phyloP scores from a whole-genome alignment of 2,888 invertebrate species.

The Agrochola lychnidis region DNA sequence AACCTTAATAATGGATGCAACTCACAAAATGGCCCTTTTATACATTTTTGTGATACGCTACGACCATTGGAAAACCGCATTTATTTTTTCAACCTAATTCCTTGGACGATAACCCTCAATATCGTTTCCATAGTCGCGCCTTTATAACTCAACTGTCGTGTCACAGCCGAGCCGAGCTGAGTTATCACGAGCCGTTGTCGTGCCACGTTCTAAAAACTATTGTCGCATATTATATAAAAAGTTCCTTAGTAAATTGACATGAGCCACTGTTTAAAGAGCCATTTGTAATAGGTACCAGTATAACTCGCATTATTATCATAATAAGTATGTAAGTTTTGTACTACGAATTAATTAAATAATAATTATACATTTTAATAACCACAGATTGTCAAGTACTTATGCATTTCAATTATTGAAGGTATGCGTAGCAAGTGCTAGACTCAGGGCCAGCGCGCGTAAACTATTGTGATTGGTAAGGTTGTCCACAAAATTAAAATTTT shows the following conservation, averaged over 20 bases:
- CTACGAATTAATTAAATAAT: slow-evolving; percentile 15
- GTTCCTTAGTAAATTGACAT: slow-evolving; percentile 21
- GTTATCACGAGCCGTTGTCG: not conserved
- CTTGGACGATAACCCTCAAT: not conserved
- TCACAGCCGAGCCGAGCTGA: no score
- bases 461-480: not conserved
- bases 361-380: not conserved
- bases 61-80: not conserved
- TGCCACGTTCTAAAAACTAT: not conserved
- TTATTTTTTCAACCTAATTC: not conserved
- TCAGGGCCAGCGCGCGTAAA: not conserved
- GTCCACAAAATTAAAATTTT: no score
- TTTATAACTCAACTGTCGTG: not conserved
- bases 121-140: not conserved
- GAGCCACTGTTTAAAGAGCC: slow-evolving; percentile 8
- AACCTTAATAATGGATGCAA: not conserved
- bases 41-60: not conserved
- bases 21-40: not conserved
- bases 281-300: slow-evolving; percentile 29
- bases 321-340: slow-evolving; percentile 35
- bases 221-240: slow-evolving; percentile 7
- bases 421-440: no score
- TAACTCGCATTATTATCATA: slow-evolving; percentile 33
- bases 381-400: not conserved
- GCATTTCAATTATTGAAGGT: not conserved